A percentile compares a stretch with the other conserved stretches of the same genome.
These are phyloP conservation scores for Dendrolimus punctatus DNA, from an alignment of 1,140 invertebrate species.

Conservation along the genomic window DNA sequence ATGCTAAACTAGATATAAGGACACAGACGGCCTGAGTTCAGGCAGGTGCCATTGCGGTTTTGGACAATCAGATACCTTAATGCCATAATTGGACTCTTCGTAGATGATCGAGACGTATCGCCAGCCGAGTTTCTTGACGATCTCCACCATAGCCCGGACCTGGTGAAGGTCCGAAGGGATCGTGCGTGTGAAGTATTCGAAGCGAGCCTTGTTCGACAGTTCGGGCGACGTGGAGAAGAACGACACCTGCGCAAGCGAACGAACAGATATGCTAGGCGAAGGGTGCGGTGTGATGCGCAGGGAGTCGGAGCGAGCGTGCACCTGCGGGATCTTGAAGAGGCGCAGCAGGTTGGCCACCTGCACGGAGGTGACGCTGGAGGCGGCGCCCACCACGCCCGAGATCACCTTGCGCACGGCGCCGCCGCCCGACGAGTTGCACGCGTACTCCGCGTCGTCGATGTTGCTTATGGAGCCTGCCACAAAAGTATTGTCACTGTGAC, in stretches of 20 bases:
- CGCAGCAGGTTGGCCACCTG: slow-evolving; percentile 96
- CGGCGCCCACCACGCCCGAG: slow-evolving; percentile 95
- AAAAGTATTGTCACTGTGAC: background rate
- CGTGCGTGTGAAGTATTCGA: slow-evolving; percentile 95
- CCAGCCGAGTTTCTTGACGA: slow-evolving; percentile 92
- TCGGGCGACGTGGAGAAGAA: slow-evolving; percentile 97
- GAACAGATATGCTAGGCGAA: no score
- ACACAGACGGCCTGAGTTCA: no score
- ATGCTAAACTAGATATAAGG: no score
- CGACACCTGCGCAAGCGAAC: slow-evolving; percentile 80
- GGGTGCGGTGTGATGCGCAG: no score
- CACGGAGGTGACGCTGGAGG: slow-evolving; percentile 95
- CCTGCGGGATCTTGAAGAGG: slow-evolving; percentile 96
- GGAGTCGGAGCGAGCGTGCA: slow-evolving; percentile 56
- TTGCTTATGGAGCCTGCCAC: slow-evolving; percentile 93
- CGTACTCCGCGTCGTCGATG: slow-evolving; percentile 91
- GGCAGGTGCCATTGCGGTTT: no score
- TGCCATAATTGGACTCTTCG: slow-evolving; percentile 97
- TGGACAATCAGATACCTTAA: slow-evolving; percentile 78
- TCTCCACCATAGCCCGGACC: slow-evolving; percentile 95
- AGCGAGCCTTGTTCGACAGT: slow-evolving; percentile 94
- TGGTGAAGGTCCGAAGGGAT: slow-evolving; percentile 97
- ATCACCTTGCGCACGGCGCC: slow-evolving; percentile 87
- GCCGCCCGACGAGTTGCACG: slow-evolving; percentile 83
- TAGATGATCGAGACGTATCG: slow-evolving; percentile 97